Percentiles rank a stretch among this genome's conserved stretches.
Evolutionary conservation across 2,113 vertebrate genomes (phyloP).

Genomic region (Erythrolamprus reginae): DNA sequence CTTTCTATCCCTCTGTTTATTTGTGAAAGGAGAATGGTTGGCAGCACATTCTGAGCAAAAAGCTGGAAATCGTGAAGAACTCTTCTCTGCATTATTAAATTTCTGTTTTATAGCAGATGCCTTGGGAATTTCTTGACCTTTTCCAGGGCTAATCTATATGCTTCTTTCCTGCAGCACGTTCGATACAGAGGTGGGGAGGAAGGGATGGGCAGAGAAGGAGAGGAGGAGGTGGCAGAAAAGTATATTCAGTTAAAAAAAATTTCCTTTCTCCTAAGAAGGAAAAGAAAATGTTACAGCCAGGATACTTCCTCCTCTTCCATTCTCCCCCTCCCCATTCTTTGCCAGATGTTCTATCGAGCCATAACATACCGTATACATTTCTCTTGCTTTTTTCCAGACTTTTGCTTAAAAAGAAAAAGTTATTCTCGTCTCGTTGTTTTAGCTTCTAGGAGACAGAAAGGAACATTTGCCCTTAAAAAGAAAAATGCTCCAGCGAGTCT

Average conservation of each 20-base stretch:
- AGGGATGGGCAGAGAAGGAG: neutral
- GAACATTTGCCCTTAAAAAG: conserved; percentile 22
- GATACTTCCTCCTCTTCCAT: conserved; percentile 19
- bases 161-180: conserved; percentile 22
- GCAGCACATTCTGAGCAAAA: neutral
- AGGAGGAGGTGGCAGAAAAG: neutral
- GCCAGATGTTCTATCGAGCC: conserved; percentile 42
- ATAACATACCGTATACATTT: accelerated
- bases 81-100: conserved; percentile 22
- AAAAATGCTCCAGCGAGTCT: neutral
- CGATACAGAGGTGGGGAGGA: neutral
- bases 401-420: conserved; percentile 23
- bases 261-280: conserved; percentile 48
- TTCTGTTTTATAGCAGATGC: conserved; percentile 33
- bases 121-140: conserved; percentile 52
- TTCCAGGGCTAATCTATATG: conserved; percentile 47
- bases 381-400: neutral
- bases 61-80: neutral
- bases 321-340: conserved; percentile 17
- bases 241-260: too few relatives aligned
- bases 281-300: conserved; percentile 43
- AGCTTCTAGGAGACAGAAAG: neutral
- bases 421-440: conserved; percentile 3
- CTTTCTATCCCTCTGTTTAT: too few relatives aligned
- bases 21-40: neutral